Conservation (phyloP, 2,113 vertebrate species). For the Tyto alba region DNA sequence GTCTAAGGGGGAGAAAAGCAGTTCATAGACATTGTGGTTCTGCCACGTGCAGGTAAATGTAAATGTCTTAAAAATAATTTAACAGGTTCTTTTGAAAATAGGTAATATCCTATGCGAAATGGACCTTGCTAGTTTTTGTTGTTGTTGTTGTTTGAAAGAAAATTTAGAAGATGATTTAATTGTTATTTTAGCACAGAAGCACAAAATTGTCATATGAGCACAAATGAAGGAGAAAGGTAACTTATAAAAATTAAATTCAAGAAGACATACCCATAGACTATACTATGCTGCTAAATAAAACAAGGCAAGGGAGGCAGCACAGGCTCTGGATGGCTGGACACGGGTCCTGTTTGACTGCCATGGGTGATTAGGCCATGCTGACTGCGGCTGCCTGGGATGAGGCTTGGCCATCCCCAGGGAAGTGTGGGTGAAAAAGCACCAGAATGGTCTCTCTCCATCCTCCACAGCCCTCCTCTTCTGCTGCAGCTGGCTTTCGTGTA, state of each 20-base stretch:
- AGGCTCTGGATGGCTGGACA: background rate
- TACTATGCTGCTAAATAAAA: background rate
- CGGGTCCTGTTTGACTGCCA: accelerated
- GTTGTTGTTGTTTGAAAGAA: background rate
- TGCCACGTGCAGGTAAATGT: accelerated
- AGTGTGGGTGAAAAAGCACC: background rate
- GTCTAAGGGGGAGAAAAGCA: background rate
- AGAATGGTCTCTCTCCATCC: background rate
- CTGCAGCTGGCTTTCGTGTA: background rate
- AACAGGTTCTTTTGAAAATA: background rate
- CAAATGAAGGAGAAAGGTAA: accelerated
- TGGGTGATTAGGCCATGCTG: background rate
- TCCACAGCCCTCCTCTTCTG: background rate
- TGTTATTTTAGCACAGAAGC: background rate
- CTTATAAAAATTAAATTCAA: background rate
- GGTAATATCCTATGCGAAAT: background rate
- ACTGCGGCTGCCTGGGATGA: background rate
- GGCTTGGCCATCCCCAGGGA: background rate
- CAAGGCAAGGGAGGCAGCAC: background rate
- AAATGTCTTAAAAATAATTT: background rate
- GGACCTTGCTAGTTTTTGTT: background rate
- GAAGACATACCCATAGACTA: background rate
- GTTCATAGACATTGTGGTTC: background rate
- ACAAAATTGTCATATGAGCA: background rate
- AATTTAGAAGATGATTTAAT: background rate